Conservation (phyloP, 2,888 invertebrate genomes). For the Lysandra coridon region DNA sequence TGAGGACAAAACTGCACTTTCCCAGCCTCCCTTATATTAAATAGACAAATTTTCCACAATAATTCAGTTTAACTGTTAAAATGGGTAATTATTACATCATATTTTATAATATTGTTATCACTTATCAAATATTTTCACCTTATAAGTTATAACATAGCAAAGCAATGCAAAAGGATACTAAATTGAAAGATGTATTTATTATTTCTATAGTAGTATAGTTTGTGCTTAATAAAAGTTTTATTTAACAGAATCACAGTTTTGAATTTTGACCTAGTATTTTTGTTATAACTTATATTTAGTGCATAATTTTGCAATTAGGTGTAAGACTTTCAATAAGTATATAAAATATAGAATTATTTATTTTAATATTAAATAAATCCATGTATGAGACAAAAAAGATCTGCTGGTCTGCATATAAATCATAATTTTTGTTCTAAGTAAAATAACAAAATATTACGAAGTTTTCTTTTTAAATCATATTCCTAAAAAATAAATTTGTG, state of each 20-base stretch:
- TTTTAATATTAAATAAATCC: no score
- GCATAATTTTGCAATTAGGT: no score
- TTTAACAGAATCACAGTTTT: neutral
- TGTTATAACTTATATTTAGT: neutral
- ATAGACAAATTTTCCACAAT: constrained; percentile 27
- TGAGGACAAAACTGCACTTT: constrained; percentile 82
- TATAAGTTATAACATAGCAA: neutral
- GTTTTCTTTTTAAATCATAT: no score
- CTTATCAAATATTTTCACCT: neutral
- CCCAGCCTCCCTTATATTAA: constrained; percentile 85
- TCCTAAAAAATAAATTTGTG: neutral
- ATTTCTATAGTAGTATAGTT: neutral
- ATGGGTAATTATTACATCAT: constrained; percentile 1
- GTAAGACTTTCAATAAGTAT: no score
- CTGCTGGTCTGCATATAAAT: no score
- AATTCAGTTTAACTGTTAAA: neutral
- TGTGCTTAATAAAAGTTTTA: neutral
- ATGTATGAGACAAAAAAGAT: no score
- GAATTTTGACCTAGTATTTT: neutral
- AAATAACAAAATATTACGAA: no score
- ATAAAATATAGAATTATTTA: no score
- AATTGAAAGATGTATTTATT: neutral
- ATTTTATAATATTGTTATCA: neutral
- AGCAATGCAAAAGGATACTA: neutral
- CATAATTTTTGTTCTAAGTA: no score